Evolutionary conservation across 2,888 invertebrate genomes (phyloP).

Genomic region (Hesperia comma): DNA sequence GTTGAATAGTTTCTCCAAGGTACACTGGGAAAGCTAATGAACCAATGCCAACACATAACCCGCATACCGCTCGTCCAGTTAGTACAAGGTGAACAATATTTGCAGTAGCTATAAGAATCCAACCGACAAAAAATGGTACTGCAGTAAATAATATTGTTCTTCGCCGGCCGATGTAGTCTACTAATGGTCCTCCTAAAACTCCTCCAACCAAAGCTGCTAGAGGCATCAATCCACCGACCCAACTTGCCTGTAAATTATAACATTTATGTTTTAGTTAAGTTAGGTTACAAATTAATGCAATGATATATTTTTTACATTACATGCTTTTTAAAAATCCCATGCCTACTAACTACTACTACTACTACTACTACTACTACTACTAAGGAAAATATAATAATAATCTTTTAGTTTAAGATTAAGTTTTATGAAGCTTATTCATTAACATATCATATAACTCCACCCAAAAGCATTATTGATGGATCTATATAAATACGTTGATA

Average conservation of each 20-base stretch:
- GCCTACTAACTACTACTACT: too few relatives aligned
- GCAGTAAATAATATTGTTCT: conserved; percentile 92
- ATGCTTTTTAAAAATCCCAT: too few relatives aligned
- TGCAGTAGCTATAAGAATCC: conserved; percentile 92
- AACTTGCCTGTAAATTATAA: conserved; percentile 86
- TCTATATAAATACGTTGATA: too few relatives aligned
- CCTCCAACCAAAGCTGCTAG: conserved; percentile 94
- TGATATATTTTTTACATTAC: too few relatives aligned
- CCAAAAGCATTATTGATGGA: too few relatives aligned
- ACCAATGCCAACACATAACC: conserved; percentile 94
- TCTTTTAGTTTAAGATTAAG: too few relatives aligned
- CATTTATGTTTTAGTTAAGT: too few relatives aligned
- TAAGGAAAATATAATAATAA: too few relatives aligned
- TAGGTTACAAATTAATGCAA: too few relatives aligned
- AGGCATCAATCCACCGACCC: conserved; percentile 95
- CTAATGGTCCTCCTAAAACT: conserved; percentile 91
- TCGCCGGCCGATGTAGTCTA: conserved; percentile 93
- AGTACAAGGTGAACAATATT: conserved; percentile 88
- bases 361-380: too few relatives aligned
- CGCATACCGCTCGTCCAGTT: conserved; percentile 91
- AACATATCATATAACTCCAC: too few relatives aligned
- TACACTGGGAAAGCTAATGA: conserved; percentile 96
- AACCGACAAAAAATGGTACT: conserved; percentile 91
- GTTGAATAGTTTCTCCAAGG: conserved; percentile 96
- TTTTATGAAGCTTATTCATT: too few relatives aligned